Evolutionary conservation across 2,797 vertebrate species (phyloP), one percentile per base, ranked within the genome.

Genomic region (Neoniphon sammara): DNA sequence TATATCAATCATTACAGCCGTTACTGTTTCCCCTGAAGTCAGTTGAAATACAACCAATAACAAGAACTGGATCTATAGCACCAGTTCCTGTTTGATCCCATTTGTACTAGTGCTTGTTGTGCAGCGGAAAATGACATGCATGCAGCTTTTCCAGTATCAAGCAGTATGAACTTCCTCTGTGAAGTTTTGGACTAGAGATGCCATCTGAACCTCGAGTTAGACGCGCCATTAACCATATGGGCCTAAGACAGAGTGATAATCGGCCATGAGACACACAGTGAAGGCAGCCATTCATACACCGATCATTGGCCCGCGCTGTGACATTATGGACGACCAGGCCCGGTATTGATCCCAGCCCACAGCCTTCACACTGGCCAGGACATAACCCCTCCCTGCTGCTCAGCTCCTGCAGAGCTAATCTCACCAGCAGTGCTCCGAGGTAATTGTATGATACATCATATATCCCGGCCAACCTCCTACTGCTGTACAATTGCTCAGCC

Each of bases 401-500:
- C 20, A 9, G 7, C 56, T 54, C 71, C 59, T 75, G 52, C 30
- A 67, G 36, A 49, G 59, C 56, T 76, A 70, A 75, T 84, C 49
- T 77, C 59, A 39, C 20, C n/a, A 47, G 20, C 46, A 18, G 67
- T 46, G 54, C 58, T 54, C 18, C 60, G 73, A 63, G 66, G 36
- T 71, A 74, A 46, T 64, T 25, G 2, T 54, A 73, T 78, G 60
- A 81, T 70, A 76, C 59, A 42, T 59, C 39, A 66, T 84, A 82
- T 86, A 85, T 87, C 72, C 66, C 73, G n/a, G 50, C 53, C 55
- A 64, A 57, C 50, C 53, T 30, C 53, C 77, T 25, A 62, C 73
- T 84, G 58, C 21, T 66, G 74, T 74, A 53, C 57, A 79, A 75
- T 72, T 77, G 52, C 69, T 75, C 70, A 83, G 54, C 56, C 54